Evolutionary conservation across 2,797 vertebrate species (phyloP), one percentile per base, ranked within the genome.

Genomic region (Sylvia borin): DNA sequence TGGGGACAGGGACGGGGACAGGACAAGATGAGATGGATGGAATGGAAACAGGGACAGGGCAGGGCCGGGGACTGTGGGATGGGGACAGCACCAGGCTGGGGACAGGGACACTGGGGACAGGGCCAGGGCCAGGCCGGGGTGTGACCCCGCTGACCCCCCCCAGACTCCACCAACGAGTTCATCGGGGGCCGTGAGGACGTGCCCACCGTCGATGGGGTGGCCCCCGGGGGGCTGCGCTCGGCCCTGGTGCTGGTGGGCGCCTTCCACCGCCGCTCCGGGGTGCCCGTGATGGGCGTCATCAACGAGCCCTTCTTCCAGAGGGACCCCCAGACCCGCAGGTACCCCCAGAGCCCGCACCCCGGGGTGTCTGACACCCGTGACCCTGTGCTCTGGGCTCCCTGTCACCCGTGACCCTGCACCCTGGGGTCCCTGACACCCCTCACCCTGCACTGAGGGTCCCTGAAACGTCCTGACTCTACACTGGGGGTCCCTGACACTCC

Each of bases 161-260:
- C 88, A 99, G 98, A 99, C 81, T 98, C 98, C 31, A 98, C 98
- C 65, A 98, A 98, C 76, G 98, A 98, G 92, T 98, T 98, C 96
- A 98, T 98, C 38, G 81, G 97, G 50, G 98, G 98, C 11, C 90
- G 93, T 2, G 98, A 98, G 86, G 97, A 98, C 48, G 97, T 97
- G 93, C 74, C 93, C 74, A 79, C 97, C 25, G 70, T 97, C 3
- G 97, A 75, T 14, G 92, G 85, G 60, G 87, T 98, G 73, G 98
- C 93, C 58, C 97, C 98, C 1, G 98, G 95, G 9, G 98, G 98
- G 81, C 98, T 99, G 50, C 97, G 98, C 71, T 98, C 98, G 16
- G 98, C 98, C 3, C 90, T 99, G 96, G 98, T 99, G 91, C 97
- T 99, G 45, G 97, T 99, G 8, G 99, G 98, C 24, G 98, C 97